Base-by-base conservation (phyloP, 2,888 invertebrate genomes). In the Lissocephala sabroskyi region DNA sequence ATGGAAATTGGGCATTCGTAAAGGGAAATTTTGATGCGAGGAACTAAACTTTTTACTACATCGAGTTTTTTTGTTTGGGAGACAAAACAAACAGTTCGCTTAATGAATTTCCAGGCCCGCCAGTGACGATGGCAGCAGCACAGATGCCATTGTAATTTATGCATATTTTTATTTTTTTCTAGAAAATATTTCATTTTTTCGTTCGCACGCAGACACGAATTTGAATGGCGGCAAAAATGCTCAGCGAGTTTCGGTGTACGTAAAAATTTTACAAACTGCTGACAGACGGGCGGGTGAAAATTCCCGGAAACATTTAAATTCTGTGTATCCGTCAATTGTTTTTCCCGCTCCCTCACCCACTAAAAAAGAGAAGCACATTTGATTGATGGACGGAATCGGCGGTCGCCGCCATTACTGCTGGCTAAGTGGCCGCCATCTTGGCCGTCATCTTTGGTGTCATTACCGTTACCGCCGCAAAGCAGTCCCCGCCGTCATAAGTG, bases 121-220 rank as follows among this genome's bases (percentile, higher is more conserved):
- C 2, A 35, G 14, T 36, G 52, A 45, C 56, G 29, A 43, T 33
- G 23, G 35, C 41, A 44, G 10, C 40, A 17, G 35, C 26, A 57
- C 48, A 52, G 36, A 42, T 68, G 68, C 56, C 73, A 63, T 68
- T 65, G 59, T 65, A 68, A 73, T 68, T 65, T 73, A 68, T 68
- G 63, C 68, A 59, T 56, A 60, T 56, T 45, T 50, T 23, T 23
- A 45, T 58, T 53, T 53, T 64, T 47, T 49, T 32, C 10, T 32
- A 32, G 3, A 32, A 32, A 11, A 32, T 32, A 11, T 32, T 4
- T 7, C 3, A 35, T 45, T 29, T 37, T 33, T 37, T 23, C 23
- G 7, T 7, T 5, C 23, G 3, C 23, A 23, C 23, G 23, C 23
- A 23, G 23, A n/a, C n/a, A n/a, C n/a, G n/a, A n/a, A n/a, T n/a